phyloP scores from a whole-genome alignment of 2,797 vertebrate genomes.

The Onychomys leucogaster region DNA sequence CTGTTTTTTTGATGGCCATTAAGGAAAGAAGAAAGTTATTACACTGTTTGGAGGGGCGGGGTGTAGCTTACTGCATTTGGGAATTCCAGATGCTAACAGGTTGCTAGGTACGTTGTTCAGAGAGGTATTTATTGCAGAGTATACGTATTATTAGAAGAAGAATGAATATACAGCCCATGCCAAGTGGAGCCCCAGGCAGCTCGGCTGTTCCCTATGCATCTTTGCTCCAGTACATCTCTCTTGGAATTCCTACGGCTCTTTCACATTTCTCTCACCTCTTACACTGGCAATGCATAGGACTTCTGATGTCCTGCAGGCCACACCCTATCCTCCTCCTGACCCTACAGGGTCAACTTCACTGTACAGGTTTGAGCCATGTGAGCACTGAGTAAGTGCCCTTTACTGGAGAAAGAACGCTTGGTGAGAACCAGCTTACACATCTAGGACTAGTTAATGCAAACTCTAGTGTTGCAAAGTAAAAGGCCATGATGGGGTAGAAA shows the following conservation, averaged over 20 bases:
- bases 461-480: conserved; percentile 32
- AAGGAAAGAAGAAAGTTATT: not conserved
- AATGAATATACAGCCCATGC: not conserved
- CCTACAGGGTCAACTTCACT: not conserved
- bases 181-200: not conserved
- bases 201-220: not conserved
- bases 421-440: not conserved
- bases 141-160: not conserved
- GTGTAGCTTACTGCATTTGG: not conserved
- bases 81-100: no score
- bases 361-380: not conserved
- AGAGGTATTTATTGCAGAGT: not conserved
- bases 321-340: not conserved
- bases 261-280: not conserved
- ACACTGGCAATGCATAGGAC: conserved; percentile 5
- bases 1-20: not conserved
- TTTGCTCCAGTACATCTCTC: not conserved
- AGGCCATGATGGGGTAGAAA: not conserved
- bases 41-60: not conserved
- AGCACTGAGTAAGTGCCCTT: not conserved
- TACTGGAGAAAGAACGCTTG: not conserved
- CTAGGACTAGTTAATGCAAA: not conserved
- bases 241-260: not conserved
- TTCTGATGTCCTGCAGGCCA: not conserved
- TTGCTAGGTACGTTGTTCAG: not conserved